Percentiles rank a stretch among this genome's conserved stretches.
These are phyloP conservation scores for Dermatemys mawii DNA, from an alignment of 2,113 vertebrate genomes.

Conservation along the genomic window DNA sequence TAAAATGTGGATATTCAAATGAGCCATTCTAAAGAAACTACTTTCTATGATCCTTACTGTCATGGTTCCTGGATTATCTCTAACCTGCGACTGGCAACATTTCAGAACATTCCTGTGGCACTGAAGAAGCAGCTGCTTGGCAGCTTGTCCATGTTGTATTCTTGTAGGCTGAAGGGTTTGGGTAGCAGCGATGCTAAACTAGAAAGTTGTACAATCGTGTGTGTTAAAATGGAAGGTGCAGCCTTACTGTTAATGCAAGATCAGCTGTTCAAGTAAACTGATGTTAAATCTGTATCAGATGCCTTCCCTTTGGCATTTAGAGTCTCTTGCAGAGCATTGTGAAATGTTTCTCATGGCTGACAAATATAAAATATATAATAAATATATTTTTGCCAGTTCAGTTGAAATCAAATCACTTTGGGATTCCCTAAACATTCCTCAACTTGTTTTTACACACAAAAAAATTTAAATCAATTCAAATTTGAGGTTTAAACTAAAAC, in stretches of 20 bases:
- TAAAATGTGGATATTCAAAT: no score
- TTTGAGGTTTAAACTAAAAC: no score
- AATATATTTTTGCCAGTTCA: not conserved
- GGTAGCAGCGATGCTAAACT: not conserved
- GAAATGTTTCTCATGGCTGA: not conserved
- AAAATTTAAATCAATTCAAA: not conserved
- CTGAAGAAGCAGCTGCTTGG: not conserved
- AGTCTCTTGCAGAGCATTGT: not conserved
- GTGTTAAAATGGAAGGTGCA: not conserved
- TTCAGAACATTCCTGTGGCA: not conserved
- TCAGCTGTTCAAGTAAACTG: not conserved
- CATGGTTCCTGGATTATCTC: not conserved
- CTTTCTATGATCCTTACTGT: not conserved
- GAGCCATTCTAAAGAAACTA: no score
- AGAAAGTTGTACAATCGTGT: accelerated
- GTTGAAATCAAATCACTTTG: not conserved
- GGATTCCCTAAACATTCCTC: not conserved
- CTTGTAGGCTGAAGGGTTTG: not conserved
- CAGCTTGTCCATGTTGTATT: not conserved
- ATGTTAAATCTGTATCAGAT: not conserved
- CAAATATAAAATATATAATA: not conserved
- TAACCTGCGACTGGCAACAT: not conserved
- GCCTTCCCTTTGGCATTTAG: not conserved
- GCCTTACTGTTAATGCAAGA: not conserved
- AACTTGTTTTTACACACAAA: not conserved